Evolutionary conservation across 2,113 vertebrate species (phyloP).

Genomic region (Ictalurus furcatus): DNA sequence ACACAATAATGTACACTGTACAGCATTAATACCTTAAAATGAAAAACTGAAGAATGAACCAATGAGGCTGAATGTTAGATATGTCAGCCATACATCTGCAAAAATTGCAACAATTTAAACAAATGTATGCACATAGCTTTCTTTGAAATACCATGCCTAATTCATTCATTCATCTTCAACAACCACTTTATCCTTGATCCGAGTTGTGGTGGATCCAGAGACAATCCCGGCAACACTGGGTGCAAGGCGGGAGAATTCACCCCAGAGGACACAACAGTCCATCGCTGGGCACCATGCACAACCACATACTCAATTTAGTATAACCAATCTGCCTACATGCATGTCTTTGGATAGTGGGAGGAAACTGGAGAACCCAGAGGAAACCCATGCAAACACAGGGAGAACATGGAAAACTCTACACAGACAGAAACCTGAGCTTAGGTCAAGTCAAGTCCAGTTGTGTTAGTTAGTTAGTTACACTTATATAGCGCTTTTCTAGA

Average conservation of each 20-base stretch:
- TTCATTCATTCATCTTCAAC: neutral
- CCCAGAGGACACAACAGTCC: neutral
- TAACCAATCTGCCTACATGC: neutral
- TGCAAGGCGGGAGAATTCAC: neutral
- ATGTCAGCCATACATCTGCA: neutral
- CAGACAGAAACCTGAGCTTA: neutral
- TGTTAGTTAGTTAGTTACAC: too few relatives aligned
- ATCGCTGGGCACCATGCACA: too few relatives aligned
- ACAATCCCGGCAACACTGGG: neutral
- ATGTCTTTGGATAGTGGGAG: neutral
- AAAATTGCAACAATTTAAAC: neutral
- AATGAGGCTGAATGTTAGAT: neutral
- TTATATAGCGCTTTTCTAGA: too few relatives aligned
- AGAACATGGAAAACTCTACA: neutral
- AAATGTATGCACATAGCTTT: neutral
- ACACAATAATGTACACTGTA: neutral
- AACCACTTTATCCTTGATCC: neutral
- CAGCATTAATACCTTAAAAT: neutral
- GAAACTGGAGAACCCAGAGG: neutral
- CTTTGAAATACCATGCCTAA: neutral
- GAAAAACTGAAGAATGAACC: neutral
- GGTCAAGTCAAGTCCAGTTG: too few relatives aligned
- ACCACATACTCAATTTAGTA: neutral
- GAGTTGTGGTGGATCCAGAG: neutral
- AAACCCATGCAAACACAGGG: neutral